A percentile compares a stretch with the other conserved stretches of the same genome.
Conservation (phyloP, 2,797 vertebrate genomes). For the Coccyzus lansbergi region DNA sequence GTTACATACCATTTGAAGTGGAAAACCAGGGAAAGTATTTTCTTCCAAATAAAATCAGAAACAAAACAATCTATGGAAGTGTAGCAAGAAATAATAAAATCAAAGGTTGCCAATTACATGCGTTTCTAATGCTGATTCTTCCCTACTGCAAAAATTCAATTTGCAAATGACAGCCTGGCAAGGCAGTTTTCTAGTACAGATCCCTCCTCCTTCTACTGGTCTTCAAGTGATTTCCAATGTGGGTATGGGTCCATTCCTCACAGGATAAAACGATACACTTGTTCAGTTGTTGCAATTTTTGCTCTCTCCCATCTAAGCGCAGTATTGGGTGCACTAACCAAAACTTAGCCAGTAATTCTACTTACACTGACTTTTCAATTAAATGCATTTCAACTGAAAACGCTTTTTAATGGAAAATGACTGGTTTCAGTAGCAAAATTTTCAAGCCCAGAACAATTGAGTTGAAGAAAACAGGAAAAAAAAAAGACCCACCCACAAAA, state of each 20-base stretch:
- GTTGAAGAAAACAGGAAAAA: not conserved
- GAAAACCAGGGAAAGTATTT: not conserved
- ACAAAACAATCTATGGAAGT: slow-evolving; percentile 1
- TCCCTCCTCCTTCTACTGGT: not conserved
- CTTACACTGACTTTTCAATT: not conserved
- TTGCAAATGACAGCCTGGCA: slow-evolving; percentile 22
- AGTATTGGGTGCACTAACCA: not conserved
- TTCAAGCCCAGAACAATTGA: not conserved
- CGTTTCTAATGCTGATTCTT: slow-evolving; percentile 20
- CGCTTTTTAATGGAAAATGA: not conserved
- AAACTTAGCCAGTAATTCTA: not conserved
- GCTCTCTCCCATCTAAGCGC: not conserved
- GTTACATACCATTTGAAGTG: not conserved
- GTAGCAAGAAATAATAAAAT: slow-evolving; percentile 19
- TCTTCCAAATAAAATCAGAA: slow-evolving; percentile 1
- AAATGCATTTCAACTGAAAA: not conserved
- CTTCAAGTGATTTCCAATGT: not conserved
- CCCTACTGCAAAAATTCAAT: slow-evolving; percentile 31
- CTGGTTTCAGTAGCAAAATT: not conserved
- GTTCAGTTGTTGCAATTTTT: not conserved
- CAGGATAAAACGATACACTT: not conserved
- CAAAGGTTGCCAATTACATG: not conserved
- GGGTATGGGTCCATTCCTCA: not conserved
- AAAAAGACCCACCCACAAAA: fast-evolving
- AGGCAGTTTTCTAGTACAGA: slow-evolving; percentile 1